A percentile compares a stretch with the other conserved stretches of the same genome.
These are phyloP conservation scores for Halichoerus grypus DNA, from an alignment of 2,113 vertebrate genomes.

Conservation along the genomic window DNA sequence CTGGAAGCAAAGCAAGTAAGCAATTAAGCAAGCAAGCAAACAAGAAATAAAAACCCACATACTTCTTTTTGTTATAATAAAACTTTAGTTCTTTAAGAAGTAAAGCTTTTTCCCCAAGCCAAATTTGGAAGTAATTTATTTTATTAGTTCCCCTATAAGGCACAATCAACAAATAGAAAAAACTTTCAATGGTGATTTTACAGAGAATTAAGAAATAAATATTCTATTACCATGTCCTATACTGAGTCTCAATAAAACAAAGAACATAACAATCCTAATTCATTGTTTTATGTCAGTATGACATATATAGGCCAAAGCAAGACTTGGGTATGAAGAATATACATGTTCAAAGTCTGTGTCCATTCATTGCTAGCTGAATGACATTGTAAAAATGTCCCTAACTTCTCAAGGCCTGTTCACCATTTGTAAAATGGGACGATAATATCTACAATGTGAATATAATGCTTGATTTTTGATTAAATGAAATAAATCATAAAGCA, in stretches of 20 bases:
- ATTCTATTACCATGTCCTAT: not conserved
- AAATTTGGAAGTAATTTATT: constrained; percentile 31
- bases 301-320: not conserved
- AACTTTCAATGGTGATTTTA: not conserved
- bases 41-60: not conserved
- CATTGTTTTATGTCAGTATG: not conserved
- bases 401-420: not conserved
- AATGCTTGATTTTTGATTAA: constrained; percentile 14
- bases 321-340: not conserved
- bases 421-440: not conserved
- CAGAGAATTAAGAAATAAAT: constrained; percentile 15
- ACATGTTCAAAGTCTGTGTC: not conserved
- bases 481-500: constrained; percentile 23
- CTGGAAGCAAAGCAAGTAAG: not conserved
- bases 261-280: not conserved
- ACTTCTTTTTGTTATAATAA: constrained; percentile 29
- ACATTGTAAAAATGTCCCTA: not conserved
- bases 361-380: not conserved
- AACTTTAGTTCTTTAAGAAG: not conserved
- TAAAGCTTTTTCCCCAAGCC: not conserved
- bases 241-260: not conserved
- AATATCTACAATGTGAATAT: not conserved
- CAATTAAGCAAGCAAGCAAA: not conserved
- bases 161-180: not conserved
- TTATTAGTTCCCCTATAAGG: constrained; percentile 6